Base-by-base conservation (phyloP, 2,797 vertebrate genomes). In the Chloroceryle amazona region DNA sequence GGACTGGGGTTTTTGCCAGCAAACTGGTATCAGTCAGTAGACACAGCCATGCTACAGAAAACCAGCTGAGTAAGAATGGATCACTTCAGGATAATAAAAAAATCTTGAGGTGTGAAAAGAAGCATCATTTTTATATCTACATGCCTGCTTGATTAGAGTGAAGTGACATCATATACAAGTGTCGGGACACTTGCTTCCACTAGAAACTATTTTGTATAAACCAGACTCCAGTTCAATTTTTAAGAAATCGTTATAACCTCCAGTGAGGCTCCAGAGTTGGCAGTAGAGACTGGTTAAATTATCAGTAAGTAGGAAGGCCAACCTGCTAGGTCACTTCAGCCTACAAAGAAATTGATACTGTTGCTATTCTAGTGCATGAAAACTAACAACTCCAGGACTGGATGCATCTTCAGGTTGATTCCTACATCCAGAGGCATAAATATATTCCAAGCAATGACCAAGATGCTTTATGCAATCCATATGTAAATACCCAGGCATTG, bases 321-420 rank as follows among this genome's bases (percentile, higher is more conserved):
- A 81, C 41, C 46, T 95, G 83, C 63, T 76, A 92, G 80, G 61
- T 65, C 63, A 93, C 83, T 68, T 91, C 81, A 62, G 89, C 90
- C 72, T 54, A 75, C 67, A 93, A 46, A 39, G 90, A 76, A 96
- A 97, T 71, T 67, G 58, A 95, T 92, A 91, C 78, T 89, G 31
- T 72, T 21, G 29, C 47, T 33, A 13, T 41, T 89, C 62, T 58
- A 42, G 8, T 81, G 63, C 29, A 12, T 93, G 55, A 92, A 95
- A 89, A 90, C 85, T 62, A 83, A 82, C 87, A 35, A 19, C 92
- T 72, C 47, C 42, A 74, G 39, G 31, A 82, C 39, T 85, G 70
- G 68, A 72, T 84, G 33, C n/a, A 85, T 82, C 76, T 89, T 28
- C 52, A 81, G 68, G 15, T 73, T 72, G 68, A 76, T 81, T 75